phyloP scores from a whole-genome alignment of 2,113 vertebrate genomes.

The Chrysemys picta region DNA sequence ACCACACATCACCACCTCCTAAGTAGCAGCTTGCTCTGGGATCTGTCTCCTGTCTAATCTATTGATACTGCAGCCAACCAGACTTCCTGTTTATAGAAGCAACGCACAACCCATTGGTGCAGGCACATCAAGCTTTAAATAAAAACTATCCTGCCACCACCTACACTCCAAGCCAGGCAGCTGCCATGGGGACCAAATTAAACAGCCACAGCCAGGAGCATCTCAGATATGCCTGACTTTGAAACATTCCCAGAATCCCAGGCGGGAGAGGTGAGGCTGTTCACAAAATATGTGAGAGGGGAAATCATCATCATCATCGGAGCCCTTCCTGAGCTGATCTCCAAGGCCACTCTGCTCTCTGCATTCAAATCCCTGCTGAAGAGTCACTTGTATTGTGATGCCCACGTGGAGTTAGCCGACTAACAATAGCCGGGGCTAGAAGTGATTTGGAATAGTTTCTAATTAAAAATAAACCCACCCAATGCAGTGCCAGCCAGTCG shows the following conservation, averaged over 20 bases:
- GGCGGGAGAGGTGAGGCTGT: neutral
- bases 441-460: neutral
- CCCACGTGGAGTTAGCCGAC: neutral
- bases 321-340: neutral
- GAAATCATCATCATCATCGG: too few relatives aligned
- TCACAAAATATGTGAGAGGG: neutral
- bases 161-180: neutral
- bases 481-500: neutral
- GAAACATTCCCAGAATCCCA: neutral
- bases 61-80: neutral
- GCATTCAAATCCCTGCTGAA: neutral
- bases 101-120: accelerated
- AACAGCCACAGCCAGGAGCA: neutral
- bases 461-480: neutral
- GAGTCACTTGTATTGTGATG: neutral
- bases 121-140: neutral
- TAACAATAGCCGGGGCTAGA: neutral
- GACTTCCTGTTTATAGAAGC: accelerated
- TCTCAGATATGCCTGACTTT: neutral
- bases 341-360: neutral
- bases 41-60: neutral
- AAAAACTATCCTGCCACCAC: accelerated
- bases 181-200: neutral
- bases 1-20: accelerated
- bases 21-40: neutral